Evolutionary conservation across 1,140 invertebrate species (phyloP).

Genomic region (Cheumatopsyche charites): DNA sequence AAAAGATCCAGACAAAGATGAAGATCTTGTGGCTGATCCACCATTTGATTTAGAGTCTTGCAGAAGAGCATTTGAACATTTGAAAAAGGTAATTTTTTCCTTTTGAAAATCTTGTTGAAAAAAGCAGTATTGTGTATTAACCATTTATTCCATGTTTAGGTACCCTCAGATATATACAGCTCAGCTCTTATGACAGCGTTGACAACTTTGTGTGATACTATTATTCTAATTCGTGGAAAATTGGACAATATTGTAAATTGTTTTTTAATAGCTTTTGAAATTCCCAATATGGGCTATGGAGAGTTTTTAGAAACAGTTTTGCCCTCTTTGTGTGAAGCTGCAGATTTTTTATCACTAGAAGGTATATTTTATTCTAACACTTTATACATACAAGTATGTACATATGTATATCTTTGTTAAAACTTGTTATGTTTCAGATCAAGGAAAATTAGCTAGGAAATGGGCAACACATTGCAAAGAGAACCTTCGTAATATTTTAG

Average conservation of each 20-base stretch:
- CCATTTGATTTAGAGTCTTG: constrained; percentile 57
- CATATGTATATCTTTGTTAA: not conserved
- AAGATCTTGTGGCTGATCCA: constrained; percentile 66
- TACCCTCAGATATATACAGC: constrained; percentile 62
- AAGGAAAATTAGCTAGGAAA: constrained; percentile 78
- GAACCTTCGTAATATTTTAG: constrained; percentile 74
- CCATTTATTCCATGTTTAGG: constrained; percentile 52
- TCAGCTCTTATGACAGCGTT: constrained; percentile 81
- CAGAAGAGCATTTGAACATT: constrained; percentile 58
- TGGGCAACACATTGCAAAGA: constrained; percentile 78
- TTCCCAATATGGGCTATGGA: constrained; percentile 74
- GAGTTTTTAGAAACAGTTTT: constrained; percentile 85
- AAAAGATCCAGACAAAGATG: constrained; percentile 83
- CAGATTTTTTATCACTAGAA: constrained; percentile 72
- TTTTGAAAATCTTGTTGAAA: not conserved
- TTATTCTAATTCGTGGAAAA: constrained; percentile 60
- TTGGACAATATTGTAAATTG: constrained; percentile 72
- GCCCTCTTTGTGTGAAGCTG: constrained; percentile 80
- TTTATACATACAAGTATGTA: not conserved
- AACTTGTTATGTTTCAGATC: constrained; percentile 57
- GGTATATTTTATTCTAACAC: constrained; percentile 48
- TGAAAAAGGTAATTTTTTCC: constrained; percentile 57
- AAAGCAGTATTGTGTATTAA: not conserved
- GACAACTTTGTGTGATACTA: constrained; percentile 72
- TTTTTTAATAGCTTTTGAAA: constrained; percentile 87